A percentile compares a stretch with the other conserved stretches of the same genome.
These are phyloP conservation scores for Halcyon chelicuti DNA, from an alignment of 2,797 vertebrate species.

Conservation along the genomic window DNA sequence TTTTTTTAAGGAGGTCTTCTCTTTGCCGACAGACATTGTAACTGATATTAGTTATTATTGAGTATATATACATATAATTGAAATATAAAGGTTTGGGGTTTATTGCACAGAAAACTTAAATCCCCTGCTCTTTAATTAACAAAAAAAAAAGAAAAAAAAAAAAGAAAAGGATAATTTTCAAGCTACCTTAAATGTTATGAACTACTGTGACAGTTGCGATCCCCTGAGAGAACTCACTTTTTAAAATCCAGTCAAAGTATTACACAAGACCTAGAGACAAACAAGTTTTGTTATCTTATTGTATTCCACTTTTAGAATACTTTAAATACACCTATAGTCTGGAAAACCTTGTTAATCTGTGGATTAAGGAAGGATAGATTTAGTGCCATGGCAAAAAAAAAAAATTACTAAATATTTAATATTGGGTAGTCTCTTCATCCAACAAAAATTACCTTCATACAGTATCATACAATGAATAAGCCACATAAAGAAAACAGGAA, in stretches of 20 bases:
- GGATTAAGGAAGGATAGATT: neutral
- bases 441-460: neutral
- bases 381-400: neutral
- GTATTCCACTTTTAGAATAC: neutral
- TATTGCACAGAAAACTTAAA: neutral
- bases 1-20: neutral
- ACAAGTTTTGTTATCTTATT: neutral
- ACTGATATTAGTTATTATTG: neutral
- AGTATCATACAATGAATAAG: neutral
- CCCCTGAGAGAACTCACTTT: neutral
- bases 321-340: neutral
- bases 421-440: neutral
- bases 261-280: neutral
- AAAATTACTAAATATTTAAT: neutral
- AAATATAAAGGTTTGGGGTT: neutral
- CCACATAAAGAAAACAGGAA: neutral
- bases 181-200: neutral
- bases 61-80: neutral
- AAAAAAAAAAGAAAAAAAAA: no score
- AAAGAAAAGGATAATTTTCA: neutral
- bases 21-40: neutral
- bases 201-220: neutral
- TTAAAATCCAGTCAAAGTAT: neutral
- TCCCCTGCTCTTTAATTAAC: neutral
- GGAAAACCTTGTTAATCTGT: neutral